Base-by-base conservation (phyloP, 2,797 vertebrate genomes). In the Bradypodion pumilum region DNA sequence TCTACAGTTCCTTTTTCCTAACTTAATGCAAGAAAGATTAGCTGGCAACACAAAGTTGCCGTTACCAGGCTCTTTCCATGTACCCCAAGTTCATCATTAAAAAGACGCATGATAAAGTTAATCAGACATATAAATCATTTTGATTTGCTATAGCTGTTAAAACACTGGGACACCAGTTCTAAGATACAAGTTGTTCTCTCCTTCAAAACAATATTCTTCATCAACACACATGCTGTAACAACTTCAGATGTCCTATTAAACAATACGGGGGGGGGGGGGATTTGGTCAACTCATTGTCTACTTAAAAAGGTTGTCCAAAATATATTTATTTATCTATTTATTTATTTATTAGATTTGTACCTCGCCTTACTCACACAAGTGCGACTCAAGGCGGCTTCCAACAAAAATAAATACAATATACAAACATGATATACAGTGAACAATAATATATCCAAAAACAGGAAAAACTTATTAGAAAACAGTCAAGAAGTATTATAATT, bases 141-240 rank as follows among this genome's bases (percentile, higher is more conserved):
- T n/a, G 7, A 79, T 52, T 40, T 32, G 32, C 29, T n/a, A 59
- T 21, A 49, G 59, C 2, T 59, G 32, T 81, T 69, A 49, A 78
- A 60, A 76, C 13, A n/a, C 19, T n/a, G 16, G 1, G 13, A 2
- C 56, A 66, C 65, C 60, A 66, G 40, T 62, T 78, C 23, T 37
- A 46, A 70, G n/a, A 25, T 37, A 3, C 25, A 16, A 15, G 60
- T 8, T 77, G 32, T 25, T 13, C 52, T 80, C 63, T 32, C 52
- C 5, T 69, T 49, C 74, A 69, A 80, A 76, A 37, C 69, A 83
- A 9, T 73, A 80, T 73, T 84, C 32, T 19, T 70, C 81, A 72
- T 27, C 40, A 32, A 56, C n/a, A 69, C 32, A 70, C 44, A 76
- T 76, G 46, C 27, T 49, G 29, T 49, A 62, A 27, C n/a, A 60